These are phyloP conservation scores for Bubo bubo DNA, from an alignment of 2,113 vertebrate species.

Conservation along the genomic window DNA sequence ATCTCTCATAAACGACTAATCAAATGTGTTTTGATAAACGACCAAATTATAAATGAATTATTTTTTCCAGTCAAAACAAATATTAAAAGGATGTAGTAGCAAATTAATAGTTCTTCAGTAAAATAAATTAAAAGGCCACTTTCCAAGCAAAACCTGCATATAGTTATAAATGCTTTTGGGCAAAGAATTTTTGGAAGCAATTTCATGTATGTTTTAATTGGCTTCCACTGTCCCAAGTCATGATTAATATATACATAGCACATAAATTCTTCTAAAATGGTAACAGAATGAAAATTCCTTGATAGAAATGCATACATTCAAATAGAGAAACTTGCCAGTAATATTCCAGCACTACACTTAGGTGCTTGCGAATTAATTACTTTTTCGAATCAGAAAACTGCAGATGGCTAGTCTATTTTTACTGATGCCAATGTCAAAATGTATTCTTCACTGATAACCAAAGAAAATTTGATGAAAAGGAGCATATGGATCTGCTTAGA, in stretches of 20 bases:
- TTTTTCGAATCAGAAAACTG: background rate
- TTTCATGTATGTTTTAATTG: background rate
- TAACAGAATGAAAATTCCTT: background rate
- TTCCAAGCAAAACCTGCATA: background rate
- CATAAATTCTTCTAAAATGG: background rate
- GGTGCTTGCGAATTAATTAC: background rate
- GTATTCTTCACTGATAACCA: background rate
- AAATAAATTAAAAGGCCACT: background rate
- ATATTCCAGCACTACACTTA: background rate
- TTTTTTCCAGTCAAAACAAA: background rate
- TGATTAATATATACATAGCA: background rate
- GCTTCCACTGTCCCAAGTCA: background rate
- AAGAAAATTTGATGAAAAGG: background rate
- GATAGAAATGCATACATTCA: background rate
- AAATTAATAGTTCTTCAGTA: background rate
- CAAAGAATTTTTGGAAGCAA: background rate
- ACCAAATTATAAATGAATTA: background rate
- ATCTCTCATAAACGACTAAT: background rate
- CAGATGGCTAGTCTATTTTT: slow-evolving; percentile 21
- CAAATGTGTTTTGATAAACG: background rate
- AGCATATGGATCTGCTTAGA: background rate
- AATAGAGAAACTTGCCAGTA: background rate
- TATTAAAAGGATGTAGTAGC: background rate
- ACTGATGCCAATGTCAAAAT: background rate
- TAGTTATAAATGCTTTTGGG: background rate